These are phyloP conservation scores for Porites lutea DNA, from an alignment of 64 coral and sea anemone species.

Conservation along the genomic window DNA sequence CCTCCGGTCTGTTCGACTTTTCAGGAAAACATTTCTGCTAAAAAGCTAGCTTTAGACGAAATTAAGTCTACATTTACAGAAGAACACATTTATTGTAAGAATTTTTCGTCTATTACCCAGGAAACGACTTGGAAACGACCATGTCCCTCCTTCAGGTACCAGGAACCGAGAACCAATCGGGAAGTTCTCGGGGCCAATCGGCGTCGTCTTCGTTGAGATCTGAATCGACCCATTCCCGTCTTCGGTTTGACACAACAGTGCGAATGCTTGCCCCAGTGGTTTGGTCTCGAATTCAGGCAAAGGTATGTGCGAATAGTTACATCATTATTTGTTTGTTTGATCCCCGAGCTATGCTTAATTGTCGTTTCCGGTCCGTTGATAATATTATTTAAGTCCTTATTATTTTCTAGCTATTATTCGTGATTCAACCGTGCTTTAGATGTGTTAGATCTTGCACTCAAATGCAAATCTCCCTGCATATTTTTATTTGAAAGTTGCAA, in stretches of 20 bases:
- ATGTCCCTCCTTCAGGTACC: conserved; percentile 22
- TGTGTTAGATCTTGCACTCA: too few species aligned
- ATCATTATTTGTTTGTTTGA: neutral
- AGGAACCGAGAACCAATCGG: neutral
- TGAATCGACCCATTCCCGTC: neutral
- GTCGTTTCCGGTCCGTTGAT: neutral
- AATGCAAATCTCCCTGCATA: too few species aligned
- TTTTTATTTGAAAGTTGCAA: too few species aligned
- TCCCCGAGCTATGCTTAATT: neutral
- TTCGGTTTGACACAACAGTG: conserved; percentile 45
- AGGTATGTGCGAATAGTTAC: neutral
- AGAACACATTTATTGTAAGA: neutral
- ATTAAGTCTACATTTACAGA: neutral
- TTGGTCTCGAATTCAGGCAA: conserved; percentile 55
- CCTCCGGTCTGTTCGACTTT: neutral
- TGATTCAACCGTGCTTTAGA: too few species aligned
- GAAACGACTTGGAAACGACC: neutral
- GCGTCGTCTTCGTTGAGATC: neutral
- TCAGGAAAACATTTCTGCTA: neutral
- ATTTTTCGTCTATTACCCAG: neutral
- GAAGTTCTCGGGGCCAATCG: conserved; percentile 12
- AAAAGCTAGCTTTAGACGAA: neutral
- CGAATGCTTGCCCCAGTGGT: conserved; percentile 67
- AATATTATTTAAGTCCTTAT: too few species aligned
- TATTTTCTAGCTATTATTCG: too few species aligned